Evolutionary conservation across 2,113 vertebrate genomes (phyloP).

Genomic region (Microtus ochrogaster): DNA sequence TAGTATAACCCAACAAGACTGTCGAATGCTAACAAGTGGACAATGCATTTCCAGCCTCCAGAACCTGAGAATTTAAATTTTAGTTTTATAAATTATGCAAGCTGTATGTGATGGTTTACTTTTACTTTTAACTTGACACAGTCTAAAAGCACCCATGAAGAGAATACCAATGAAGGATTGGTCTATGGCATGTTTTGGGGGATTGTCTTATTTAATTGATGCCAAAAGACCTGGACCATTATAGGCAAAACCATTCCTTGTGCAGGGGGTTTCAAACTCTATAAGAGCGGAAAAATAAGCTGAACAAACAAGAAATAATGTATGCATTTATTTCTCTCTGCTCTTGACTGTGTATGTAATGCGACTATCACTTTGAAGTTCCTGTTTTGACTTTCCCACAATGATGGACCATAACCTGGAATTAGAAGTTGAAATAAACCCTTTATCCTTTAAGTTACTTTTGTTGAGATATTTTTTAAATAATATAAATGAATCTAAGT

Average conservation of each 20-base stretch:
- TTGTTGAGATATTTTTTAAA: neutral
- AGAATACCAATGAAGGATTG: neutral
- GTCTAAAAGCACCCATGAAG: neutral
- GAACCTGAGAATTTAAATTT: neutral
- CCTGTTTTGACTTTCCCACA: neutral
- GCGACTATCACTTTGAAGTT: neutral
- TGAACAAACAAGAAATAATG: neutral
- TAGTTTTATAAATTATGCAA: neutral
- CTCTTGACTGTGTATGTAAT: neutral
- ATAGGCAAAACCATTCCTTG: neutral
- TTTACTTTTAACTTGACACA: neutral
- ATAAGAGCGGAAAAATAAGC: neutral
- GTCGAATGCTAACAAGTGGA: neutral
- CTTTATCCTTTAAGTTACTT: neutral
- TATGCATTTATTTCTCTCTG: neutral
- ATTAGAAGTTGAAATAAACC: neutral
- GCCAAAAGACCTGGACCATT: neutral
- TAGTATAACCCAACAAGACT: neutral
- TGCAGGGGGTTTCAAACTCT: neutral
- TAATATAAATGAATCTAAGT: neutral
- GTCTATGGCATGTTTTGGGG: neutral
- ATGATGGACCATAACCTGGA: neutral
- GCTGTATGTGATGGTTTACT: neutral
- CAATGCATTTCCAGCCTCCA: neutral
- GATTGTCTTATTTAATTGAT: neutral